Conservation (phyloP, 2,797 vertebrate species). For the Numenius phaeopus region DNA sequence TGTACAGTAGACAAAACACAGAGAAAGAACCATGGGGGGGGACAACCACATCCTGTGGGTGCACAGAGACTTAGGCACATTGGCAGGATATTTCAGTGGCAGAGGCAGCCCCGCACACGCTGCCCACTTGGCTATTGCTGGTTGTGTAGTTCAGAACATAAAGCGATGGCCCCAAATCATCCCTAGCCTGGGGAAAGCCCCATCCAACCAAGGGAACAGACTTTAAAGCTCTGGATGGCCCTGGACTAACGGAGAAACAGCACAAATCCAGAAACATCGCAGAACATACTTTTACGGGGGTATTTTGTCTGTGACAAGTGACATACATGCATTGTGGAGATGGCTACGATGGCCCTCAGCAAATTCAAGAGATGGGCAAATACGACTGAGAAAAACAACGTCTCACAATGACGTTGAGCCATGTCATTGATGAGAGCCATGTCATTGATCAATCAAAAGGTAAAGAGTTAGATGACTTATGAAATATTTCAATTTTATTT, state of each 20-base stretch:
- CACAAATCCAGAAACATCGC: background rate
- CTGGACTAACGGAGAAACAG: background rate
- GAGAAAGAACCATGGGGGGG: background rate
- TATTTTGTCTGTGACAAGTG: background rate
- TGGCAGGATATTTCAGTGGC: background rate
- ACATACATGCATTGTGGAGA: background rate
- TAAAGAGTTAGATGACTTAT: background rate
- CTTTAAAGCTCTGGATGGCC: background rate
- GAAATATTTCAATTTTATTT: background rate
- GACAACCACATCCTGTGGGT: background rate
- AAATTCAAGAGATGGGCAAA: background rate
- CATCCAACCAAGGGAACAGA: background rate
- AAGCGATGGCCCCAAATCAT: background rate
- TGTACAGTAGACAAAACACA: background rate
- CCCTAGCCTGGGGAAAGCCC: background rate
- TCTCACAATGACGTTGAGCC: background rate
- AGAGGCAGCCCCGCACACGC: background rate
- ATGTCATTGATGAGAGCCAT: background rate
- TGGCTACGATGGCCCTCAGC: accelerated
- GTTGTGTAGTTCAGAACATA: background rate
- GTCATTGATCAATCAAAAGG: background rate
- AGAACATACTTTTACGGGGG: background rate
- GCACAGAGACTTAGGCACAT: background rate
- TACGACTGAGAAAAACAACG: background rate
- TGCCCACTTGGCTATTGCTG: background rate